phyloP scores from a whole-genome alignment of 1,140 invertebrate species.

The Asobara japonica region DNA sequence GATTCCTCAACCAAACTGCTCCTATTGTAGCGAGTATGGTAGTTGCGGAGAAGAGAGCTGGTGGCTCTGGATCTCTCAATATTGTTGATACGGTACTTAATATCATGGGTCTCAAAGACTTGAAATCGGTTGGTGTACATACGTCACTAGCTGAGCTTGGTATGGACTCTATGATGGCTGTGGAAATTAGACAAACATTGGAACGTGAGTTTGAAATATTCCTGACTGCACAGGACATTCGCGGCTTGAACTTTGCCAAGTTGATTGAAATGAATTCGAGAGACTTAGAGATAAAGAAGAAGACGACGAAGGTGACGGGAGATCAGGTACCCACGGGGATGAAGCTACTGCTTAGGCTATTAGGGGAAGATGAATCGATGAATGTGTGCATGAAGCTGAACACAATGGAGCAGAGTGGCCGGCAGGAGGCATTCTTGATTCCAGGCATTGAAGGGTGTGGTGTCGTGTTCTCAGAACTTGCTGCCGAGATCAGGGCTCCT shows the following conservation, averaged over 20 bases:
- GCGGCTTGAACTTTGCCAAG: slow-evolving; percentile 69
- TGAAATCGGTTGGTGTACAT: slow-evolving; percentile 71
- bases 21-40: slow-evolving; percentile 75
- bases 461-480: slow-evolving; percentile 65
- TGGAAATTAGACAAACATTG: slow-evolving; percentile 82
- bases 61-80: slow-evolving; percentile 47
- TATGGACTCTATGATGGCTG: slow-evolving; percentile 85
- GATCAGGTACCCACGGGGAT: slow-evolving; percentile 46
- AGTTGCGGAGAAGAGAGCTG: slow-evolving; percentile 68
- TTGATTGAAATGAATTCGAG: slow-evolving; percentile 64
- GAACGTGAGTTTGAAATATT: slow-evolving; percentile 79
- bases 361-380: slow-evolving; percentile 46
- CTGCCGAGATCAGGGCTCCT: slow-evolving; percentile 66
- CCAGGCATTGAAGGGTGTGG: slow-evolving; percentile 75
- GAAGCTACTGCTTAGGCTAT: slow-evolving; percentile 50
- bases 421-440: slow-evolving; percentile 70
- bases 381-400: slow-evolving; percentile 50
- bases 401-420: slow-evolving; percentile 47
- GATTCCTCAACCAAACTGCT: slow-evolving; percentile 69
- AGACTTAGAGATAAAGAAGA: slow-evolving; percentile 42
- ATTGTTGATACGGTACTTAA: slow-evolving; percentile 64
- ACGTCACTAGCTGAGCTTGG: slow-evolving; percentile 79
- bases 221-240: slow-evolving; percentile 77
- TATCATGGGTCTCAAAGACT: slow-evolving; percentile 66
- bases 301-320: not conserved